Percentiles rank a stretch among this genome's conserved stretches.
Evolutionary conservation across 1,140 invertebrate species (phyloP).

Genomic region (Eciton burchellii): DNA sequence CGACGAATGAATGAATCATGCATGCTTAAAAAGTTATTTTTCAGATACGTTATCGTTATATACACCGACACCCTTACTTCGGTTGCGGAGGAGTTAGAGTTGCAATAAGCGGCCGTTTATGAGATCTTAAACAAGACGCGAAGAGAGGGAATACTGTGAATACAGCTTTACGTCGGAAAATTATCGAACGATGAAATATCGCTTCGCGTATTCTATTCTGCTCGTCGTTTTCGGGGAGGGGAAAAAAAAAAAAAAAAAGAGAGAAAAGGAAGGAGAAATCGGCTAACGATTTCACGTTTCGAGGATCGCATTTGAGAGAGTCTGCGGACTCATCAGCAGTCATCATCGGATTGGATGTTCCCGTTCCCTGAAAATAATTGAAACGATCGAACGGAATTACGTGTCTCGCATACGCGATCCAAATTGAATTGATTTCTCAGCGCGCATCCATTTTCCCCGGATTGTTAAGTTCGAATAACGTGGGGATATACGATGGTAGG

Average conservation of each 20-base stretch:
- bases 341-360: background rate
- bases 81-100: conserved; percentile 60
- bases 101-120: conserved; percentile 69
- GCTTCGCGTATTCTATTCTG: conserved; percentile 25
- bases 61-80: conserved; percentile 60
- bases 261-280: background rate
- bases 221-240: conserved; percentile 6
- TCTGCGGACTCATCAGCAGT: too few relatives aligned
- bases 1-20: conserved; percentile 12
- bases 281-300: conserved; percentile 2
- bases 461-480: conserved; percentile 59
- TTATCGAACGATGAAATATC: conserved; percentile 58
- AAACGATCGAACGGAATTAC: background rate
- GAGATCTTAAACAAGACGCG: conserved; percentile 73
- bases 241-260: conserved; percentile 11
- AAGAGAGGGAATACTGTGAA: conserved; percentile 70
- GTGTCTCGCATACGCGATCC: background rate
- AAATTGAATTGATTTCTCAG: conserved; percentile 51
- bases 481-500: background rate
- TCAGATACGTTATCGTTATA: conserved; percentile 35
- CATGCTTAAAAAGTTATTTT: conserved; percentile 48
- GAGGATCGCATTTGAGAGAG: too few relatives aligned
- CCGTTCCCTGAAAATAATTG: background rate
- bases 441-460: conserved; percentile 26
- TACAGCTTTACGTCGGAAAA: conserved; percentile 59